phyloP scores from a whole-genome alignment of 2,113 vertebrate genomes.

The Pedionomus torquatus region DNA sequence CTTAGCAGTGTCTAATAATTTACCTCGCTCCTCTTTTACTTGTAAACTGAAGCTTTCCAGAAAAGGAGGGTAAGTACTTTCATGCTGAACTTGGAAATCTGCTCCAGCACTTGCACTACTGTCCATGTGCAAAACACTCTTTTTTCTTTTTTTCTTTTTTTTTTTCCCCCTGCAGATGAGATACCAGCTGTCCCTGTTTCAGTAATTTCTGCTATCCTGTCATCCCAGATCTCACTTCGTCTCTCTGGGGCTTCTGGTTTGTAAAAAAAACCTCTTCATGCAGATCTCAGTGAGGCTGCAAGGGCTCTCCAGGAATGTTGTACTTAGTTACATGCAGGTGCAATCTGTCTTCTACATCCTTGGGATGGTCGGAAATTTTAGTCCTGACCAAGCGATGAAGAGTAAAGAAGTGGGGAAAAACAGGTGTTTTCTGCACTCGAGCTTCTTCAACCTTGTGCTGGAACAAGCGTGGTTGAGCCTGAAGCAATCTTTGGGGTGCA shows the following conservation, averaged over 20 bases:
- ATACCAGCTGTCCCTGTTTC: neutral
- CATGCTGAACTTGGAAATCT: neutral
- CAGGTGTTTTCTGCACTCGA: neutral
- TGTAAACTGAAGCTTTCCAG: neutral
- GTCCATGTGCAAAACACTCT: neutral
- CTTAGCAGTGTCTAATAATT: neutral
- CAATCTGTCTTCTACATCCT: neutral
- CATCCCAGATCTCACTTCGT: neutral
- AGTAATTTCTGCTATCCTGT: neutral
- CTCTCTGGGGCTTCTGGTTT: neutral
- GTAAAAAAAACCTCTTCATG: neutral
- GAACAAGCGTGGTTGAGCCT: neutral
- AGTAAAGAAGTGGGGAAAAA: neutral
- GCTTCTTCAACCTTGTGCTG: neutral
- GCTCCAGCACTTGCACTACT: neutral
- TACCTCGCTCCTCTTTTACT: neutral
- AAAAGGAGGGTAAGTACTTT: neutral
- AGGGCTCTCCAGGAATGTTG: neutral
- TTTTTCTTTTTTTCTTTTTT: neutral
- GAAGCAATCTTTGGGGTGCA: neutral
- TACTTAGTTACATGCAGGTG: neutral
- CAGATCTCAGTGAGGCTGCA: neutral
- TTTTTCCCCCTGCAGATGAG: neutral
- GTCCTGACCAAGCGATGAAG: neutral
- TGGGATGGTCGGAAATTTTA: neutral